These are phyloP conservation scores for Ylistrum balloti DNA, from an alignment of 1,140 invertebrate species.

Conservation along the genomic window DNA sequence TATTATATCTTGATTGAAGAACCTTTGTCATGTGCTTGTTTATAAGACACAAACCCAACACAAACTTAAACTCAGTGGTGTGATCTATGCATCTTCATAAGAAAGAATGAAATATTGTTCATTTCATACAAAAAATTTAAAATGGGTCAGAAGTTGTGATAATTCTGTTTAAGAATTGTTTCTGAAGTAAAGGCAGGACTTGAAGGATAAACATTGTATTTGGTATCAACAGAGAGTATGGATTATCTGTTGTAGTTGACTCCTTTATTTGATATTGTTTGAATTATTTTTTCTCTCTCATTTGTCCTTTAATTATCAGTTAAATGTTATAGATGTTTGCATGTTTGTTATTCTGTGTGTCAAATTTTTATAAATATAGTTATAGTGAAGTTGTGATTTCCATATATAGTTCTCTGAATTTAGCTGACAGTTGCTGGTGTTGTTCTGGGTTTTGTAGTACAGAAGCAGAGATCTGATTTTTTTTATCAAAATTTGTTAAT, in stretches of 20 bases:
- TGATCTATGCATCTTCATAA: background rate
- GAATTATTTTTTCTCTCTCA: background rate
- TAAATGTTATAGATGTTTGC: conserved; percentile 26
- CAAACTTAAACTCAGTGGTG: no score
- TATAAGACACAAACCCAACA: no score
- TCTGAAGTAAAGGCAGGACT: background rate
- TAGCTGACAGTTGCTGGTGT: conserved; percentile 37
- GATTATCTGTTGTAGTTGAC: background rate
- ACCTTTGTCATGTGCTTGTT: no score
- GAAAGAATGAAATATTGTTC: no score
- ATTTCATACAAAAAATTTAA: no score
- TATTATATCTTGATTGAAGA: no score
- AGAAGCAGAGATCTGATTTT: conserved; percentile 38
- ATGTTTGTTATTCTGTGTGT: conserved; percentile 15
- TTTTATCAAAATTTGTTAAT: conserved; percentile 36
- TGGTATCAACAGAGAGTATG: background rate
- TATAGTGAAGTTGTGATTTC: conserved; percentile 33
- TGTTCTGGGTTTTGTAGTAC: background rate
- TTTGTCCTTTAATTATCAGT: background rate
- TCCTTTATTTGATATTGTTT: conserved; percentile 1
- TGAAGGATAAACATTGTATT: background rate
- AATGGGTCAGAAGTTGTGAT: background rate
- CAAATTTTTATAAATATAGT: conserved; percentile 31
- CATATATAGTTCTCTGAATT: conserved; percentile 12
- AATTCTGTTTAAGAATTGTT: background rate